Evolutionary conservation across 2,888 invertebrate species (phyloP).

Genomic region (Scaptomyza tumidula): DNA sequence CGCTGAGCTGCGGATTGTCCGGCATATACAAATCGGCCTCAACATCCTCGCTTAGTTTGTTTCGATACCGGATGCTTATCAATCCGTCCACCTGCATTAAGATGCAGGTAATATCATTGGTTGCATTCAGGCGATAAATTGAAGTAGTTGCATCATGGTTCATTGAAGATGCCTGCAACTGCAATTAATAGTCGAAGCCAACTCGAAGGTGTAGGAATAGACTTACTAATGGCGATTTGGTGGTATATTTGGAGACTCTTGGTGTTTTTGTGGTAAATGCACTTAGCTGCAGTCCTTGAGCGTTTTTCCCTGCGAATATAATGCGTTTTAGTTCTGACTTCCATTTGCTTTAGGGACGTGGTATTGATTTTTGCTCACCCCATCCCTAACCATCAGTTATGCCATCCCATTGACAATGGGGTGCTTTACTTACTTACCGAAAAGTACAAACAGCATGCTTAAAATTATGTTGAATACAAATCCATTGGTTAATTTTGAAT

Average conservation of each 20-base stretch:
- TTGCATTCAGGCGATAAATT: constrained; percentile 89
- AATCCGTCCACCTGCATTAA: constrained; percentile 89
- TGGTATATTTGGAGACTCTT: constrained; percentile 88
- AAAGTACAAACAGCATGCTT: constrained; percentile 33
- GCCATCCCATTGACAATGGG: constrained; percentile 9
- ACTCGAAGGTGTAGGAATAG: not conserved
- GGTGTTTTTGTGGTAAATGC: constrained; percentile 88
- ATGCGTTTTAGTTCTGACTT: constrained; percentile 27
- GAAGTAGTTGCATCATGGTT: constrained; percentile 85
- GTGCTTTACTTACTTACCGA: constrained; percentile 48
- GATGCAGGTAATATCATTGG: constrained; percentile 91
- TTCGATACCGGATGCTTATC: constrained; percentile 89
- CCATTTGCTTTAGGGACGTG: constrained; percentile 46
- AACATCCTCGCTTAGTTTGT: constrained; percentile 87
- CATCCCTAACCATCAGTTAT: constrained; percentile 1
- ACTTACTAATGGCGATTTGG: constrained; percentile 84
- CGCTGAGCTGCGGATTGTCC: constrained; percentile 89
- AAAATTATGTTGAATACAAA: constrained; percentile 28
- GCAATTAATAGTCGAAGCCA: constrained; percentile 2
- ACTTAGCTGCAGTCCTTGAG: constrained; percentile 85
- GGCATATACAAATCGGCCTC: constrained; percentile 91
- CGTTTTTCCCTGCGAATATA: constrained; percentile 64
- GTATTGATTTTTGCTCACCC: constrained; percentile 64
- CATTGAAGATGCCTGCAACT: constrained; percentile 79
- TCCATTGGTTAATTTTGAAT: constrained; percentile 7